These are phyloP conservation scores for Hybos culiciformis DNA, from an alignment of 2,888 invertebrate genomes.

Conservation along the genomic window DNA sequence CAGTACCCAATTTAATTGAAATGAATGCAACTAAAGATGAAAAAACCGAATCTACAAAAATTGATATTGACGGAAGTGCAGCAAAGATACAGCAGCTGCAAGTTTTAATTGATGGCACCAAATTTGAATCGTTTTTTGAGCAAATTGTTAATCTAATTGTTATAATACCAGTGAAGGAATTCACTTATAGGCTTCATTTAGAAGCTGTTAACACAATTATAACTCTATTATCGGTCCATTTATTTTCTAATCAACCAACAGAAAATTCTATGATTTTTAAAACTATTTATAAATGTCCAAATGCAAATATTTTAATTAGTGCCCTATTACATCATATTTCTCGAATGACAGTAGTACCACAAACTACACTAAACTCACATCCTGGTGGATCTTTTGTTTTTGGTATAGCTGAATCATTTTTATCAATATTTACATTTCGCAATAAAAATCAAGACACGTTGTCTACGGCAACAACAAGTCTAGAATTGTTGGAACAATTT, in stretches of 20 bases:
- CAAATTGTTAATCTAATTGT: conserved; percentile 34
- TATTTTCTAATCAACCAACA: conserved; percentile 57
- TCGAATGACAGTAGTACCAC: conserved; percentile 49
- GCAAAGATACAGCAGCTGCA: conserved; percentile 18
- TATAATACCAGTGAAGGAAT: conserved; percentile 42
- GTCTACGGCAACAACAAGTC: conserved; percentile 23
- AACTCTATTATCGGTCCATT: conserved; percentile 77
- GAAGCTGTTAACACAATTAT: conserved; percentile 80
- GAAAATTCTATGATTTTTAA: conserved; percentile 51
- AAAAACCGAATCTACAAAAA: not conserved
- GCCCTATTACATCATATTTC: conserved; percentile 65
- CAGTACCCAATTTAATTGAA: conserved; percentile 32
- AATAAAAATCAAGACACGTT: conserved; percentile 37
- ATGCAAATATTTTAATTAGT: conserved; percentile 49
- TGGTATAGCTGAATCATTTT: conserved; percentile 50
- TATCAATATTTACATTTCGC: conserved; percentile 64
- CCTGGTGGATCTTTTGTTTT: conserved; percentile 72
- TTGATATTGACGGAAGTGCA: conserved; percentile 7
- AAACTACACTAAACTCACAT: conserved; percentile 48
- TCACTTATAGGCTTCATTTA: conserved; percentile 71
- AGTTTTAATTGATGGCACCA: conserved; percentile 30
- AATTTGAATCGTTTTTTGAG: conserved; percentile 34
- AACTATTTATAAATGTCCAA: conserved; percentile 33
- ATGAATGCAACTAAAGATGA: conserved; percentile 21
- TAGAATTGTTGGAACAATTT: conserved; percentile 38